Percentiles rank a stretch among this genome's conserved stretches.
Conservation (phyloP, 2,888 invertebrate genomes). For the Salticus scenicus region DNA sequence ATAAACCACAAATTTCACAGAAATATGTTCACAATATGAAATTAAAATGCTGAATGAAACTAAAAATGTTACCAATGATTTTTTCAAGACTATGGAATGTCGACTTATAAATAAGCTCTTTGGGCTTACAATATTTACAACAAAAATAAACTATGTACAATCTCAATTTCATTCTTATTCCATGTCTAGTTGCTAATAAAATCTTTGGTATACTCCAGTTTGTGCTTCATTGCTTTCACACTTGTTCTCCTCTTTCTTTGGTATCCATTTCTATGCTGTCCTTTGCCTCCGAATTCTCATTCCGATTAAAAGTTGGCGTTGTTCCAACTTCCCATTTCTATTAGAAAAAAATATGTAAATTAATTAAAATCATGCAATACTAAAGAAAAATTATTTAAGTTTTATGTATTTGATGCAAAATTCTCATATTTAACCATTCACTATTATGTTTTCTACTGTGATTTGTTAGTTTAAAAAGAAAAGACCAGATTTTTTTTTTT, state of each 20-base stretch:
- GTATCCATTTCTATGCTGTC: conserved; percentile 21
- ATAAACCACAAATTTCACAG: no score
- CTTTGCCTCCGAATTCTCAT: background rate
- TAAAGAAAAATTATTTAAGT: no score
- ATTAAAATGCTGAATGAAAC: background rate
- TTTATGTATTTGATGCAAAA: no score
- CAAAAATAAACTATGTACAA: background rate
- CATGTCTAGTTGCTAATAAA: background rate
- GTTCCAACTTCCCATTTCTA: conserved; percentile 36
- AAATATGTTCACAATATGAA: no score
- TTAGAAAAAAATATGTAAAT: background rate
- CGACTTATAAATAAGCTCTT: background rate
- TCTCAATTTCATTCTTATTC: background rate
- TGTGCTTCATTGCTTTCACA: background rate
- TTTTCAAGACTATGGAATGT: background rate
- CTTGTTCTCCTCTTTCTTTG: background rate
- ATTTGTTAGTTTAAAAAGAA: no score
- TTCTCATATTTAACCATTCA: no score
- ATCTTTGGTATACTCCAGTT: background rate
- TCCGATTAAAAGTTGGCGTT: conserved; percentile 24
- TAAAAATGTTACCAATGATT: background rate
- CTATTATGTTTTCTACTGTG: no score
- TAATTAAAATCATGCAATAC: no score
- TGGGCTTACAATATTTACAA: conserved; percentile 5
- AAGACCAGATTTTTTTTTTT: no score